A percentile compares a stretch with the other conserved stretches of the same genome.
Evolutionary conservation across 2,797 vertebrate species (phyloP).

Genomic region (Etheostoma nigrum): DNA sequence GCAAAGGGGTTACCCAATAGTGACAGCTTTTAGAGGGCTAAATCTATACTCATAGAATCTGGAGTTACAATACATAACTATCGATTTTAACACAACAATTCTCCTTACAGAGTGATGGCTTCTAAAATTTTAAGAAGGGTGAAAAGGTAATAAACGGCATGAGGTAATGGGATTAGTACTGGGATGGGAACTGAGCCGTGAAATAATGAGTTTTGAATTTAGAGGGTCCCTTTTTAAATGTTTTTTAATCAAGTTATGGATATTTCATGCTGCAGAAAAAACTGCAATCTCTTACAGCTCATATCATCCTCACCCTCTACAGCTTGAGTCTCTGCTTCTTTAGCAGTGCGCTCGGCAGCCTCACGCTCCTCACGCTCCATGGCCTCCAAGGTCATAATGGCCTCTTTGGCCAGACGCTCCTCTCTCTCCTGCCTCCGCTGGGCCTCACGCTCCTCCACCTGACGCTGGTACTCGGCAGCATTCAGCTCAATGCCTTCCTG

Average conservation of each 20-base stretch:
- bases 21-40: too few relatives aligned
- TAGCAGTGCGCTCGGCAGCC: slow-evolving; percentile 61
- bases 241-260: background rate
- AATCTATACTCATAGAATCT: too few relatives aligned
- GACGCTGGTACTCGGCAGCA: slow-evolving; percentile 81
- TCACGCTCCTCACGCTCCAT: slow-evolving; percentile 85
- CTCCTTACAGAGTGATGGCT: background rate
- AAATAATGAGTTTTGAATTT: background rate
- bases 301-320: slow-evolving; percentile 41
- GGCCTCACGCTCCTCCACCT: slow-evolving; percentile 86
- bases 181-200: background rate
- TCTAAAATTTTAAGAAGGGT: background rate
- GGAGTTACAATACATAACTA: too few relatives aligned
- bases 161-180: background rate
- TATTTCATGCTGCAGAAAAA: background rate
- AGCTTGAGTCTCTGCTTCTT: slow-evolving; percentile 46
- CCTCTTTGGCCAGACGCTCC: slow-evolving; percentile 85
- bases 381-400: slow-evolving; percentile 83
- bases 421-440: slow-evolving; percentile 80
- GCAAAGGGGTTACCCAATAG: too few relatives aligned
- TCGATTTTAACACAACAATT: background rate
- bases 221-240: background rate
- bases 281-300: background rate
- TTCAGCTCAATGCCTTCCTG: slow-evolving; percentile 87
- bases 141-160: slow-evolving; percentile 1